Evolutionary conservation across 1,140 invertebrate species (phyloP), one percentile per base, ranked within the genome.

Genomic region (Zaprionus nigranus): DNA sequence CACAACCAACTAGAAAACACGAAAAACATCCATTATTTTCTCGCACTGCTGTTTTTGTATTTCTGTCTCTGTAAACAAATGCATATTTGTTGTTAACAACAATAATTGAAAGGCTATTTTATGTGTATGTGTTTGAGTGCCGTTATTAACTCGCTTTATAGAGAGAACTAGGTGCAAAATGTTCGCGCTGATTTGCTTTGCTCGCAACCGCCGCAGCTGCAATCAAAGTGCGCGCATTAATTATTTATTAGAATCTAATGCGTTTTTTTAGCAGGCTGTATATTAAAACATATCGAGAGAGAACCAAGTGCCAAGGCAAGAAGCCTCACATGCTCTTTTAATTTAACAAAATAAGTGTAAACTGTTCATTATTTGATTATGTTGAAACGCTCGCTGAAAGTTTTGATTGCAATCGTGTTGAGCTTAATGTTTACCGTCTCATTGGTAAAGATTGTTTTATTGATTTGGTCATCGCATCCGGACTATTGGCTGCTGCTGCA

Each of bases 361-460:
- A 36, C 30, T 64, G 34, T 71, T 66, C 51, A 51, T 58, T 57
- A 53, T 26, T 71, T 64, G 74, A 91, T 79, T 88, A 92, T 92
- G 92, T 79, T 82, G 75, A 87, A 86, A 64, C 81, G 90, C 57
- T 81, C 87, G 49, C 66, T 91, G 13, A 92, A 92, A 72, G 70
- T 92, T 6, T 22, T 88, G 11, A 76, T 88, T 57, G 92, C 92
- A 58, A 70, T 92, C 53, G 81, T 91, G 63, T 78, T 92, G 59
- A 92, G 92, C 79, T 83, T 92, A 65, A 92, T 92, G 92, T 92
- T 92, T 76, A 92, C 92, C 36, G 56, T 92, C 24, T 92, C 92
- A 28, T 76, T 92, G 69, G 72, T 91, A 59, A 92, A 92, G 68
- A 78, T 92, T 62, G 91, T 92, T 64, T 76, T 92, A 80, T 88